phyloP scores from a whole-genome alignment of 1,140 invertebrate species.

The Drosophila lacertosa region DNA sequence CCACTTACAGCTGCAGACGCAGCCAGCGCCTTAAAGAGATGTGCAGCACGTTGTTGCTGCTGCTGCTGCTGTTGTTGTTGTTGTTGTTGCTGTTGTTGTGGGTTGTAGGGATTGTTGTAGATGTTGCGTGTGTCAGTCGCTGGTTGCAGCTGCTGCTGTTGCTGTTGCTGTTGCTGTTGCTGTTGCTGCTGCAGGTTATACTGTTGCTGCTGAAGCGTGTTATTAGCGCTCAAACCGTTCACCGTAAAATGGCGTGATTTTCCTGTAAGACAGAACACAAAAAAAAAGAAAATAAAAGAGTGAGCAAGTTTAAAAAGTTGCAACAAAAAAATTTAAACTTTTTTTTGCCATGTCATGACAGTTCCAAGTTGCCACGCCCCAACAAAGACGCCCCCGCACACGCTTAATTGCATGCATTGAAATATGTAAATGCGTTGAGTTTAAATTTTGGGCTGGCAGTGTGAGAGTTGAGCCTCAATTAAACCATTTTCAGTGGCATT shows the following conservation, averaged over 20 bases:
- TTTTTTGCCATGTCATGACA: slow-evolving; percentile 51
- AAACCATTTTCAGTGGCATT: slow-evolving; percentile 72
- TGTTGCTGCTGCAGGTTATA: slow-evolving; percentile 62
- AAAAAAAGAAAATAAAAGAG: slow-evolving; percentile 7
- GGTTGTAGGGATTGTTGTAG: slow-evolving; percentile 79
- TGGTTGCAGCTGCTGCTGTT: slow-evolving; percentile 62
- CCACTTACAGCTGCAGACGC: slow-evolving; percentile 50
- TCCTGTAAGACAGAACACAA: slow-evolving; percentile 48
- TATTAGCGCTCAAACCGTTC: slow-evolving; percentile 77
- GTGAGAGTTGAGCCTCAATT: slow-evolving; percentile 57
- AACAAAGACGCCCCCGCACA: slow-evolving; percentile 1
- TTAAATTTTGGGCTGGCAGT: not conserved
- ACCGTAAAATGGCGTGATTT: slow-evolving; percentile 82
- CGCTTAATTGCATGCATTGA: slow-evolving; percentile 80
- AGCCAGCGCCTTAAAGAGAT: slow-evolving; percentile 70
- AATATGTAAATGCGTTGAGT: slow-evolving; percentile 73
- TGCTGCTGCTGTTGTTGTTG: slow-evolving; percentile 49
- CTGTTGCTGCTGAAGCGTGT: slow-evolving; percentile 77
- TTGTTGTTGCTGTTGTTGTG: slow-evolving; percentile 56
- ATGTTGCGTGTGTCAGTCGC: slow-evolving; percentile 78
- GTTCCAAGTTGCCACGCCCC: slow-evolving; percentile 31
- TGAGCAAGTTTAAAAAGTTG: slow-evolving; percentile 29
- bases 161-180: slow-evolving; percentile 56
- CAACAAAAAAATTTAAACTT: slow-evolving; percentile 48
- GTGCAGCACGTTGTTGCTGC: slow-evolving; percentile 64